Evolutionary conservation across 2,888 invertebrate species (phyloP).

Genomic region (Pristionchus fissidentatus): DNA sequence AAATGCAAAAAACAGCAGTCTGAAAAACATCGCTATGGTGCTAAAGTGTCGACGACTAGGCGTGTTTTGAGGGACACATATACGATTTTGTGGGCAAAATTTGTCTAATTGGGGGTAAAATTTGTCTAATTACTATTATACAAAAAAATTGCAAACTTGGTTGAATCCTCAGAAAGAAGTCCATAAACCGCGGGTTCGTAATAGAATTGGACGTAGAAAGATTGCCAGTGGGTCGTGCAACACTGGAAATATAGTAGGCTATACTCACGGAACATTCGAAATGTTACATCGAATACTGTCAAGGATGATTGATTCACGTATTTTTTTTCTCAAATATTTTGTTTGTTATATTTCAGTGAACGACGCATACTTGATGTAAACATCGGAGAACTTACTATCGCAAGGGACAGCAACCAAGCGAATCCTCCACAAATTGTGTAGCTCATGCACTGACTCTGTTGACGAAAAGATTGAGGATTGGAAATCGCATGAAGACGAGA

Average conservation of each 20-base stretch:
- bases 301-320: too few relatives aligned
- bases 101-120: not conserved
- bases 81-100: not conserved
- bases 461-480: not conserved
- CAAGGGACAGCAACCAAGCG: slow-evolving; percentile 13
- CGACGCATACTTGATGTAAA: too few relatives aligned
- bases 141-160: not conserved
- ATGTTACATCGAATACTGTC: too few relatives aligned
- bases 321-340: too few relatives aligned
- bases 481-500: slow-evolving; percentile 27
- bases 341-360: too few relatives aligned
- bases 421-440: not conserved
- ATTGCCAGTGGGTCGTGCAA: slow-evolving; percentile 8
- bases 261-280: too few relatives aligned
- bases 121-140: not conserved
- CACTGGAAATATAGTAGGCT: not conserved
- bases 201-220: slow-evolving; percentile 37
- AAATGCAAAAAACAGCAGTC: too few relatives aligned
- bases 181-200: slow-evolving; percentile 35
- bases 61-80: too few relatives aligned
- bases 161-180: not conserved
- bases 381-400: not conserved
- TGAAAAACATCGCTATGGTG: too few relatives aligned
- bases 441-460: slow-evolving; percentile 17
- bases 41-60: too few relatives aligned